phyloP scores from a whole-genome alignment of 2,888 invertebrate genomes.

The Campopleginae sp. region DNA sequence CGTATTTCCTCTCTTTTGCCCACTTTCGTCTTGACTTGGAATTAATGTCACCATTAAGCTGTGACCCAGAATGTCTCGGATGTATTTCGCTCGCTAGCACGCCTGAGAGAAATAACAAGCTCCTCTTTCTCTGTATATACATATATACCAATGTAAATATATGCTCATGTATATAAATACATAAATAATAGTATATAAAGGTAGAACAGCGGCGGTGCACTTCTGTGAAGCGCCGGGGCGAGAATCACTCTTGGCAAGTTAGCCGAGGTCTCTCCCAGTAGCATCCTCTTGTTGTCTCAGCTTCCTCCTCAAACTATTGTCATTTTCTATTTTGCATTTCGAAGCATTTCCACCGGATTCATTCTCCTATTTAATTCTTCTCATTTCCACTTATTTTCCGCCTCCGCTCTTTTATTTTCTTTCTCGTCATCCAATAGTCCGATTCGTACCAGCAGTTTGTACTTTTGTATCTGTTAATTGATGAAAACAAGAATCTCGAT shows the following conservation, averaged over 20 bases:
- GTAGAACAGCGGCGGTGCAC: neutral
- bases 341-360: constrained; percentile 43
- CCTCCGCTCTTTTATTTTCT: neutral
- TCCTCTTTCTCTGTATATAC: constrained; percentile 11
- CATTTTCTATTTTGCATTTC: constrained; percentile 33
- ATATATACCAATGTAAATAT: constrained; percentile 5
- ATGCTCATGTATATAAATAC: constrained; percentile 18
- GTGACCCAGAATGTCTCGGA: constrained; percentile 70
- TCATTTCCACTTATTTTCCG: constrained; percentile 8
- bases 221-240: constrained; percentile 28
- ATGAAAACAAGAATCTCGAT: neutral
- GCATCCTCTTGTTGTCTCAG: constrained; percentile 20
- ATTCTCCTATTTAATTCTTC: neutral
- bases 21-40: constrained; percentile 62
- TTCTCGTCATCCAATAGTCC: neutral
- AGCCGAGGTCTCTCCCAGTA: neutral
- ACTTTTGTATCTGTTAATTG: too few relatives aligned
- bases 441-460: neutral
- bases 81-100: constrained; percentile 55
- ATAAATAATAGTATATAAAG: constrained; percentile 31
- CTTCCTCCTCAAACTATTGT: constrained; percentile 32
- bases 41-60: constrained; percentile 72
- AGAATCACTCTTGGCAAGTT: constrained; percentile 55
- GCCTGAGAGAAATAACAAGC: constrained; percentile 49
- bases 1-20: constrained; percentile 21